These are phyloP conservation scores for Coelopa frigida DNA, from an alignment of 1,140 invertebrate genomes.

Conservation along the genomic window DNA sequence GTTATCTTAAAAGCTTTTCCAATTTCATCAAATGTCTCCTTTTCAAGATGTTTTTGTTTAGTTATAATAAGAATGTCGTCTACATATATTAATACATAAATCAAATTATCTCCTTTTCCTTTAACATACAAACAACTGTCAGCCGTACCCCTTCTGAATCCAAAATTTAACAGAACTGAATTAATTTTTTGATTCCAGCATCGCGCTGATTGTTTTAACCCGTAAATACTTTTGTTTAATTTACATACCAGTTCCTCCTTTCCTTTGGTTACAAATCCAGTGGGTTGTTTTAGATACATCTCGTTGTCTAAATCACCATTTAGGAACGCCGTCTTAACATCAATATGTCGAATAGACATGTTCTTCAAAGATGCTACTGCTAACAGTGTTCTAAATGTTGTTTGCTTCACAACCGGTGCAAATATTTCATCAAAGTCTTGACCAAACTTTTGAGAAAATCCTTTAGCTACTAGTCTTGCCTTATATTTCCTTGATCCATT, in stretches of 20 bases:
- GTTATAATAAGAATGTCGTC: neutral
- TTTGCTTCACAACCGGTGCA: no score
- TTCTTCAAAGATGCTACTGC: no score
- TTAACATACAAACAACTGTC: conserved; percentile 38
- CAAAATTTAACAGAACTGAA: conserved; percentile 13
- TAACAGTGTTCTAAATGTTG: no score
- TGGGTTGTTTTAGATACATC: conserved; percentile 34
- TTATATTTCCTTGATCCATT: conserved; percentile 26
- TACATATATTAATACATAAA: conserved; percentile 12
- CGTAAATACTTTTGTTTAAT: conserved; percentile 43
- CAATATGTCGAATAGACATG: conserved; percentile 23
- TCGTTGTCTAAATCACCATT: conserved; percentile 41
- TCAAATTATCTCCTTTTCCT: conserved; percentile 22
- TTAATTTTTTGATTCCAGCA: conserved; percentile 32
- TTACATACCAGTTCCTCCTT: conserved; percentile 22
- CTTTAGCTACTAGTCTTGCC: conserved; percentile 16
- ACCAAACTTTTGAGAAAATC: conserved; percentile 9
- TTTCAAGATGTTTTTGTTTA: neutral
- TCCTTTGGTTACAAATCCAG: conserved; percentile 8
- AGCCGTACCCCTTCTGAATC: conserved; percentile 8
- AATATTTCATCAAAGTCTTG: no score
- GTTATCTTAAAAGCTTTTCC: conserved; percentile 1
- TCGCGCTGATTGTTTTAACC: conserved; percentile 44
- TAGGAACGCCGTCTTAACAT: conserved; percentile 42
- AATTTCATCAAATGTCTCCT: neutral